Percentiles rank a stretch among this genome's conserved stretches.
These are phyloP conservation scores for Microplitis demolitor DNA, from an alignment of 1,140 invertebrate species.

Conservation along the genomic window DNA sequence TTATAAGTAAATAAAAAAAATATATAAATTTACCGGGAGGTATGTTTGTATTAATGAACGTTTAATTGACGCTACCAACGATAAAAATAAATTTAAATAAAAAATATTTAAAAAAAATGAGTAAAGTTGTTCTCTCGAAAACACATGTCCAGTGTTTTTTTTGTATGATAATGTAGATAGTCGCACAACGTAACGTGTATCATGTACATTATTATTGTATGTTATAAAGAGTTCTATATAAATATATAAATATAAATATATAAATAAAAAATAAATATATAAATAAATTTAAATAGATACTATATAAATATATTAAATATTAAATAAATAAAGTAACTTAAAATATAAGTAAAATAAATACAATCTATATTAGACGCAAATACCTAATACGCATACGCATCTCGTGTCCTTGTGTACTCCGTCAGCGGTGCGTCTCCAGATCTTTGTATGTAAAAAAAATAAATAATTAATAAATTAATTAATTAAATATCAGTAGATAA, in stretches of 20 bases:
- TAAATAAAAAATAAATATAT: constrained; percentile 37
- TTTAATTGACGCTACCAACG: constrained; percentile 41
- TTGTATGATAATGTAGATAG: constrained; percentile 61
- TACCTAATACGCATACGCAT: constrained; percentile 18
- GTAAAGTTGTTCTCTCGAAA: constrained; percentile 17
- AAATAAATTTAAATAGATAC: constrained; percentile 38
- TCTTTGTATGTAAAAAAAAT: constrained; percentile 1
- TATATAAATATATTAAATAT: constrained; percentile 36
- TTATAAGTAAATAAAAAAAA: too few relatives aligned
- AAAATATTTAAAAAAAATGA: constrained; percentile 14
- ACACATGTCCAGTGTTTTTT: constrained; percentile 37
- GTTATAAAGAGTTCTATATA: constrained; percentile 54
- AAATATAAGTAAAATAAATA: constrained; percentile 45
- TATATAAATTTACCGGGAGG: too few relatives aligned
- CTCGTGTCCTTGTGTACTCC: constrained; percentile 27
- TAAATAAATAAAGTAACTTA: constrained; percentile 44
- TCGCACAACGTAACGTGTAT: constrained; percentile 52
- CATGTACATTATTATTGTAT: constrained; percentile 54
- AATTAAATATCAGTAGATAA: background rate
- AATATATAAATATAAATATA: background rate
- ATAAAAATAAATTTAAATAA: constrained; percentile 8
- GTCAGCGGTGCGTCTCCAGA: background rate
- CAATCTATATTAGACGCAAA: constrained; percentile 34
- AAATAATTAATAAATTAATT: constrained; percentile 8
- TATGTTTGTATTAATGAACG: too few relatives aligned